Conservation (phyloP, 2,113 vertebrate genomes). For the Morone chrysops region DNA sequence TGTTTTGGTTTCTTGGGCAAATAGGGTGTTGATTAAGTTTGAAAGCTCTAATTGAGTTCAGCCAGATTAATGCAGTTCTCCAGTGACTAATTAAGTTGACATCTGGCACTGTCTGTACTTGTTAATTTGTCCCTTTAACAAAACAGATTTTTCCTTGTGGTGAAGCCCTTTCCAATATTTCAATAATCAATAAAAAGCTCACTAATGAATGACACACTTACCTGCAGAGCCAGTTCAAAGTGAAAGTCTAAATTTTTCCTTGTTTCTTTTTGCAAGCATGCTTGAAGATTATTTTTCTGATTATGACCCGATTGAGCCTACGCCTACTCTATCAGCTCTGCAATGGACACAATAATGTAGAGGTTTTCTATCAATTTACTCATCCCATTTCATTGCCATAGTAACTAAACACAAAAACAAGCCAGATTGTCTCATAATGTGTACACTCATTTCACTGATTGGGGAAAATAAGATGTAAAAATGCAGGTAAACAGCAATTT, state of each 20-base stretch:
- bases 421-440: slow-evolving; percentile 11
- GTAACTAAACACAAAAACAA: slow-evolving; percentile 52
- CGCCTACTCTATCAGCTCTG: slow-evolving; percentile 46
- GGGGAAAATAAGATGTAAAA: slow-evolving; percentile 43
- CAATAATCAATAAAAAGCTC: slow-evolving; percentile 45
- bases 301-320: slow-evolving; percentile 49
- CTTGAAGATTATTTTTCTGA: slow-evolving; percentile 49
- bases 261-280: slow-evolving; percentile 21
- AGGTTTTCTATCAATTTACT: slow-evolving; percentile 76
- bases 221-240: slow-evolving; percentile 31
- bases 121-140: slow-evolving; percentile 42
- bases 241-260: slow-evolving; percentile 19
- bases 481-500: slow-evolving; percentile 53
- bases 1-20: slow-evolving; percentile 39
- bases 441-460: slow-evolving; percentile 51
- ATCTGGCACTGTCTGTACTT: slow-evolving; percentile 53
- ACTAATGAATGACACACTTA: slow-evolving; percentile 58
- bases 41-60: slow-evolving; percentile 62
- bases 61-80: slow-evolving; percentile 62
- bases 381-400: slow-evolving; percentile 40
- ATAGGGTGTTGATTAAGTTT: slow-evolving; percentile 49
- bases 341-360: slow-evolving; percentile 67
- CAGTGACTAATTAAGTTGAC: slow-evolving; percentile 56
- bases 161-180: slow-evolving; percentile 34
- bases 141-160: slow-evolving; percentile 39